A percentile compares a stretch with the other conserved stretches of the same genome.
These are phyloP conservation scores for Dolomedes plantarius DNA, from an alignment of 2,888 invertebrate species.

Conservation along the genomic window DNA sequence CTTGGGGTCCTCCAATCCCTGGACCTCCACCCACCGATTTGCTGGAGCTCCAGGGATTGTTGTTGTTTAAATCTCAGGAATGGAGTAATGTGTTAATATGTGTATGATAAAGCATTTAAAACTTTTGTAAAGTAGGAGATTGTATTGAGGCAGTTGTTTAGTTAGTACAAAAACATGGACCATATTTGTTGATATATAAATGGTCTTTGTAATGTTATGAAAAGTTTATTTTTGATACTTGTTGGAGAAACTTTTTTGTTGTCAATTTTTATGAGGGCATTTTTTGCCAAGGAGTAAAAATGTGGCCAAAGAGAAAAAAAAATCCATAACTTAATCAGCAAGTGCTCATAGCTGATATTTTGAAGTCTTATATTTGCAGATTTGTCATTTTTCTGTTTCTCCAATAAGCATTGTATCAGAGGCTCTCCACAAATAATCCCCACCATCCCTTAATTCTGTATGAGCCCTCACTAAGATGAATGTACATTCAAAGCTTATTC, in stretches of 20 bases:
- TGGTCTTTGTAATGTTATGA: slow-evolving; percentile 72
- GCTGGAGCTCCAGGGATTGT: slow-evolving; percentile 32
- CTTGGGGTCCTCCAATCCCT: slow-evolving; percentile 30
- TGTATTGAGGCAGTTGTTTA: slow-evolving; percentile 71
- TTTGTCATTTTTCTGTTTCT: slow-evolving; percentile 71
- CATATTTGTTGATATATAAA: slow-evolving; percentile 72
- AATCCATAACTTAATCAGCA: slow-evolving; percentile 32
- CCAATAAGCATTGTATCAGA: slow-evolving; percentile 71
- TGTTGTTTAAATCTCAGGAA: slow-evolving; percentile 65
- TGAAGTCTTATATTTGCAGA: slow-evolving; percentile 51
- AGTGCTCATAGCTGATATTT: slow-evolving; percentile 58
- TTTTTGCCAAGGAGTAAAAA: slow-evolving; percentile 71
- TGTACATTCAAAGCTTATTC: slow-evolving; percentile 57
- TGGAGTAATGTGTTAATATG: slow-evolving; percentile 71
- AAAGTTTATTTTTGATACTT: slow-evolving; percentile 73
- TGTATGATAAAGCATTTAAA: slow-evolving; percentile 69
- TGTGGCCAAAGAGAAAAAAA: slow-evolving; percentile 66
- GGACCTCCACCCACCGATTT: slow-evolving; percentile 19
- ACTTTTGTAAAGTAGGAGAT: slow-evolving; percentile 70
- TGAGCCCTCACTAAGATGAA: slow-evolving; percentile 63
- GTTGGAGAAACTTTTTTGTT: slow-evolving; percentile 73
- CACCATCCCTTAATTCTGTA: slow-evolving; percentile 58
- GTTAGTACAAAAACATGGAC: slow-evolving; percentile 71
- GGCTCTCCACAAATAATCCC: slow-evolving; percentile 49
- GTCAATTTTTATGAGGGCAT: slow-evolving; percentile 71